Conservation (phyloP, 2,888 invertebrate species). For the Trimorus sp. region DNA sequence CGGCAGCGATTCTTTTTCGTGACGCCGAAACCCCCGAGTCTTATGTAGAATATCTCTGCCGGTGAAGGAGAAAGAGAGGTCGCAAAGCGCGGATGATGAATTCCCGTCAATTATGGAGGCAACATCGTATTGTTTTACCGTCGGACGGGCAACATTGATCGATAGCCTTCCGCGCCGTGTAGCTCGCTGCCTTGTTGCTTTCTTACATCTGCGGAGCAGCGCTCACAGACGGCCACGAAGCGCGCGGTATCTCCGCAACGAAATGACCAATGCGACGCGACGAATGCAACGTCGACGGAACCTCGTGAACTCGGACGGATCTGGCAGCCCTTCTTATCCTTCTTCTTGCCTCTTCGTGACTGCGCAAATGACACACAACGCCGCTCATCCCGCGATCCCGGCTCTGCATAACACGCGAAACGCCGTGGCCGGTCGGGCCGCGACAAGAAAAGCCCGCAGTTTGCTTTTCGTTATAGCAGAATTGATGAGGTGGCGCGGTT, state of each 20-base stretch:
- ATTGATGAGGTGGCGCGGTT: conserved; percentile 36
- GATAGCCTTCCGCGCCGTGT: conserved; percentile 77
- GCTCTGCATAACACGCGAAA: conserved; percentile 60
- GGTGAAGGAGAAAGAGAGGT: conserved; percentile 64
- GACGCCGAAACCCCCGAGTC: conserved; percentile 48
- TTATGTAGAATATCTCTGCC: conserved; percentile 44
- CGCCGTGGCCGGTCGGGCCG: conserved; percentile 41
- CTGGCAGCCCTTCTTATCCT: conserved; percentile 64
- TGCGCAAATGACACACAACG: conserved; percentile 65
- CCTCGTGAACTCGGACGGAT: conserved; percentile 66
- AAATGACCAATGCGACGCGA: conserved; percentile 70
- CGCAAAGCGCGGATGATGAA: conserved; percentile 80
- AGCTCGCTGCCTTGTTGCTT: conserved; percentile 75
- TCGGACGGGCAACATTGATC: conserved; percentile 80
- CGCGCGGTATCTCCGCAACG: conserved; percentile 66
- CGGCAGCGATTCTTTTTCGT: conserved; percentile 40
- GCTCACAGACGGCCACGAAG: conserved; percentile 63
- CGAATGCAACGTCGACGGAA: conserved; percentile 62
- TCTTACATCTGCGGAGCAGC: conserved; percentile 69
- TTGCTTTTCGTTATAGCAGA: conserved; percentile 34
- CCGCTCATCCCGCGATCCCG: conserved; percentile 53
- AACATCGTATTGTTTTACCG: conserved; percentile 82
- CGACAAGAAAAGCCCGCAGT: conserved; percentile 22
- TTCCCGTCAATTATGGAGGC: conserved; percentile 81
- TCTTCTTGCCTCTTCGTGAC: conserved; percentile 69